A percentile compares a stretch with the other conserved stretches of the same genome.
Conservation (phyloP, 2,113 vertebrate species). For the Poeciliopsis turrubarensis region DNA sequence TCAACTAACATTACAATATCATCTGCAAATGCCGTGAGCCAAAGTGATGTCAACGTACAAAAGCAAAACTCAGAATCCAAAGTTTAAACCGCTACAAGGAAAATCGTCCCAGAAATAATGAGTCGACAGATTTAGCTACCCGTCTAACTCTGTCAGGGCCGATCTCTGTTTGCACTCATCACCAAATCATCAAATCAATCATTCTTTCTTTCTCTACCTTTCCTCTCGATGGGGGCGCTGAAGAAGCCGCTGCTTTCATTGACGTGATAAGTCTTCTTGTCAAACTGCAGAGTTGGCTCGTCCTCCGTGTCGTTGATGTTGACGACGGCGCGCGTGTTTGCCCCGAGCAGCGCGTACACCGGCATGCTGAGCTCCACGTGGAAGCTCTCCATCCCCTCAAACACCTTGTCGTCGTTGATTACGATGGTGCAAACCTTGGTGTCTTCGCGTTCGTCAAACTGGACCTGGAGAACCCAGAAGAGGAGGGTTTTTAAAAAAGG, state of each 20-base stretch:
- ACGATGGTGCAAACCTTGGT: constrained; percentile 90
- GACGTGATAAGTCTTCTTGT: constrained; percentile 86
- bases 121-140: no score
- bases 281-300: constrained; percentile 91
- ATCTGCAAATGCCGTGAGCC: no score
- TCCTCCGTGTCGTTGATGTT: constrained; percentile 90
- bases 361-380: constrained; percentile 93
- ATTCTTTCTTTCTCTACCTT: constrained; percentile 76
- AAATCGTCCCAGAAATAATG: no score
- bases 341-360: constrained; percentile 90
- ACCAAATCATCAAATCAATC: no score
- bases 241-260: constrained; percentile 87
- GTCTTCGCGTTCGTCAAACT: constrained; percentile 96
- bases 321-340: constrained; percentile 80
- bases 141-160: no score
- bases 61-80: no score
- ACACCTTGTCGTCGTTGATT: constrained; percentile 88
- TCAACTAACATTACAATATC: no score
- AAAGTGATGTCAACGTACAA: no score
- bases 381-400: constrained; percentile 89
- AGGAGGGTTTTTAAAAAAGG: not conserved
- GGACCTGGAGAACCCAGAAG: constrained; percentile 80
- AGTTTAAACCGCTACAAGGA: no score
- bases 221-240: constrained; percentile 87
- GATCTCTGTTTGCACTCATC: no score